Percentiles rank a stretch among this genome's conserved stretches.
Conservation (phyloP, 2,888 invertebrate genomes). For the Chloroclystis v-ata region DNA sequence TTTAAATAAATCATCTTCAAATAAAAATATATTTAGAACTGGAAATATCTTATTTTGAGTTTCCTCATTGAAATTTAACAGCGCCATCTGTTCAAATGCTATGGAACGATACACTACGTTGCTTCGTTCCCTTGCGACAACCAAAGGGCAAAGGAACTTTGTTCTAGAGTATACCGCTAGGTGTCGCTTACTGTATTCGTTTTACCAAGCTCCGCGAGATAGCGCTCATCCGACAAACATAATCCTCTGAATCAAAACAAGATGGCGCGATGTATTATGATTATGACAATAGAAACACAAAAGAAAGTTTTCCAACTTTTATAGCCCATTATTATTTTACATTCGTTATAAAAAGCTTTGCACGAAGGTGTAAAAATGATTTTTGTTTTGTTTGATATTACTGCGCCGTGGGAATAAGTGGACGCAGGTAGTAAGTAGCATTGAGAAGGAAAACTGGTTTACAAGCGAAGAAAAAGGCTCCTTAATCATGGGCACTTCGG, state of each 20-base stretch:
- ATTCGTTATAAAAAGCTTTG: slow-evolving; percentile 61
- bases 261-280: slow-evolving; percentile 46
- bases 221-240: slow-evolving; percentile 56
- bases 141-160: too few relatives aligned
- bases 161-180: not conserved
- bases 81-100: too few relatives aligned
- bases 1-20: too few relatives aligned
- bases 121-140: too few relatives aligned
- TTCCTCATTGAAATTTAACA: too few relatives aligned
- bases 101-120: too few relatives aligned
- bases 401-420: slow-evolving; percentile 62
- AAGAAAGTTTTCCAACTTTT: slow-evolving; percentile 50
- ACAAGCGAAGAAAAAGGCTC: slow-evolving; percentile 3
- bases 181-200: not conserved
- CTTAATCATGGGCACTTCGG: not conserved
- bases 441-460: slow-evolving; percentile 19
- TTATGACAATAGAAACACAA: slow-evolving; percentile 26
- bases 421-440: slow-evolving; percentile 40
- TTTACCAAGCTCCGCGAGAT: slow-evolving; percentile 33
- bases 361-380: slow-evolving; percentile 76
- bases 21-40: too few relatives aligned
- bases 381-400: slow-evolving; percentile 61
- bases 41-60: too few relatives aligned
- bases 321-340: slow-evolving; percentile 67
- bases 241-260: slow-evolving; percentile 31